These are phyloP conservation scores for Heterodera filipjevi DNA, from an alignment of 2,888 invertebrate genomes.

Conservation along the genomic window DNA sequence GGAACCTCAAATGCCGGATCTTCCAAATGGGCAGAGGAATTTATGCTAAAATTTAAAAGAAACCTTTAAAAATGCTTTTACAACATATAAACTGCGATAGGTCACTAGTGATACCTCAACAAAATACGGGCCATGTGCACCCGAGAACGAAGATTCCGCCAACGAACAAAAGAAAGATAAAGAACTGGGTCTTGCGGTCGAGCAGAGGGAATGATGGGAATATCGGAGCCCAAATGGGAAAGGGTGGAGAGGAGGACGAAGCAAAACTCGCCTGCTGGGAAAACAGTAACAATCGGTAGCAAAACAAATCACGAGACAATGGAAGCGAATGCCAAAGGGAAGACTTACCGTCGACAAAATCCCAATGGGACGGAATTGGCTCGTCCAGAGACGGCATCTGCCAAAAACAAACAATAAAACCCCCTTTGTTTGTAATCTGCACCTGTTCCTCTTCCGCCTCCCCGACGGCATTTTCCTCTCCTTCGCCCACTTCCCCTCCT, in stretches of 20 bases:
- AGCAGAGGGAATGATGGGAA: slow-evolving; percentile 46
- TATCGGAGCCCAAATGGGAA: slow-evolving; percentile 50
- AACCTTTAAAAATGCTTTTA: slow-evolving; percentile 26
- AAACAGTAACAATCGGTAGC: background rate
- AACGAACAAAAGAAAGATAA: slow-evolving; percentile 44
- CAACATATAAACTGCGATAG: too few relatives aligned
- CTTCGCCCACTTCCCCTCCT: slow-evolving; percentile 33
- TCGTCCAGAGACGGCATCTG: slow-evolving; percentile 43
- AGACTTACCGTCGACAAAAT: slow-evolving; percentile 47
- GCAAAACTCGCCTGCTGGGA: slow-evolving; percentile 12
- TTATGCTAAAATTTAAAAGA: slow-evolving; percentile 33
- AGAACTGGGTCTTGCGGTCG: slow-evolving; percentile 44
- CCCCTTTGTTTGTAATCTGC: background rate
- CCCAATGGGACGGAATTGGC: slow-evolving; percentile 47
- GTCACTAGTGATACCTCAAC: background rate
- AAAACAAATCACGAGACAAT: background rate
- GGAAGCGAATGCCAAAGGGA: background rate
- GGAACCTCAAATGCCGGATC: slow-evolving; percentile 45
- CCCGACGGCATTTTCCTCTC: background rate
- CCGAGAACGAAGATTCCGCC: slow-evolving; percentile 41
- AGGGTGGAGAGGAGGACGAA: slow-evolving; percentile 45
- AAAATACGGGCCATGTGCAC: slow-evolving; percentile 43
- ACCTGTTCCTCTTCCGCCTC: background rate
- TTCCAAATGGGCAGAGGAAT: slow-evolving; percentile 44
- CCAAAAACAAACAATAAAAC: background rate